Conservation (phyloP, 2,888 invertebrate genomes). For the Tineola bisselliella region DNA sequence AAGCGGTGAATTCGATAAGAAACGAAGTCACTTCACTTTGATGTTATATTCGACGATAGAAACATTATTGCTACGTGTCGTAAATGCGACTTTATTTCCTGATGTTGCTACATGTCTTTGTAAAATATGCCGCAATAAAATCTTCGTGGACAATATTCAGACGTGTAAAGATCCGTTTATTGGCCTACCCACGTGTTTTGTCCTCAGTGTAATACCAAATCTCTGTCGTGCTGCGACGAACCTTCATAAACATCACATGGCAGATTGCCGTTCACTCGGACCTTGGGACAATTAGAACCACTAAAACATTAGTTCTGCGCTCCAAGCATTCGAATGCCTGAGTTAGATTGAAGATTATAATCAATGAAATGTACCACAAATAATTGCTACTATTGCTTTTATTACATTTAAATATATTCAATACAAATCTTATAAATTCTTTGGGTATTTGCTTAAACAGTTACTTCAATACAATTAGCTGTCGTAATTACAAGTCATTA, state of each 20-base stretch:
- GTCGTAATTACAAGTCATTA: neutral
- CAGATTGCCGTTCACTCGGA: slow-evolving; percentile 27
- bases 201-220: slow-evolving; percentile 35
- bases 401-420: neutral
- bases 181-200: slow-evolving; percentile 43
- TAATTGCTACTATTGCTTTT: neutral
- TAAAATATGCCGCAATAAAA: slow-evolving; percentile 59
- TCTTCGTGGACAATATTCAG: slow-evolving; percentile 44
- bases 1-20: slow-evolving; percentile 1
- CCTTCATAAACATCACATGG: slow-evolving; percentile 38
- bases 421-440: neutral
- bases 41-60: slow-evolving; percentile 11
- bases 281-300: slow-evolving; percentile 27
- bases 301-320: slow-evolving; percentile 21
- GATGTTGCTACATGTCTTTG: slow-evolving; percentile 14
- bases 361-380: neutral
- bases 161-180: slow-evolving; percentile 56
- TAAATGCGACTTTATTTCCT: slow-evolving; percentile 27
- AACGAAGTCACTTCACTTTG: neutral
- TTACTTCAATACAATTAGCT: neutral
- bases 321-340: neutral
- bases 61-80: slow-evolving; percentile 34
- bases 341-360: neutral
- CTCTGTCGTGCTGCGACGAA: slow-evolving; percentile 30
- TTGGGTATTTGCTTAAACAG: neutral